Conservation (phyloP, 2,113 vertebrate genomes). For the Albula goreensis region DNA sequence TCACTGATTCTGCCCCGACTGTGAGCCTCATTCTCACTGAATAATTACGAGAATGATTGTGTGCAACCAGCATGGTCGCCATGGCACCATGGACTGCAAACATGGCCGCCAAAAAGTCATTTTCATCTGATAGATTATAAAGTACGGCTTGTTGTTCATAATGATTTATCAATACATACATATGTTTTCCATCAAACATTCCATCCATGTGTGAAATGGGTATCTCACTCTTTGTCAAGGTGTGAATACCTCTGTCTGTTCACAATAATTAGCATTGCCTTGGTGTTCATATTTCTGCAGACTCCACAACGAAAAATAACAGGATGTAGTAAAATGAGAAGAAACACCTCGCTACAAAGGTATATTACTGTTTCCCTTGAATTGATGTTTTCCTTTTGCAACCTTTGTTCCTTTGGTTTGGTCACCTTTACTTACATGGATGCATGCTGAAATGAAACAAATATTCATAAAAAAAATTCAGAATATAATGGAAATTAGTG, state of each 20-base stretch:
- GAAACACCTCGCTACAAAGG: conserved; percentile 59
- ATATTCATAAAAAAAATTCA: not conserved
- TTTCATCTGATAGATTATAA: conserved; percentile 49
- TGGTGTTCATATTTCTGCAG: not conserved
- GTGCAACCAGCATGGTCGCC: conserved; percentile 52
- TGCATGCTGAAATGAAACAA: not conserved
- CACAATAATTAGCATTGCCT: not conserved
- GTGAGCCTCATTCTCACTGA: conserved; percentile 64
- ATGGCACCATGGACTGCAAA: not conserved
- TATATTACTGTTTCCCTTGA: conserved; percentile 19
- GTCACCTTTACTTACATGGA: not conserved
- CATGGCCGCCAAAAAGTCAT: conserved; percentile 42
- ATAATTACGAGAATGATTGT: conserved; percentile 68
- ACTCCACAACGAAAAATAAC: not conserved
- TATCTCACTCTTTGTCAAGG: conserved; percentile 57
- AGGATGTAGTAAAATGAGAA: conserved; percentile 44
- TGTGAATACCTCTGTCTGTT: conserved; percentile 16
- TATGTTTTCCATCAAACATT: conserved; percentile 68
- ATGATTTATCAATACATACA: conserved; percentile 76
- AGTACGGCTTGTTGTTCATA: conserved; percentile 55
- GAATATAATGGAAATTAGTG: not conserved
- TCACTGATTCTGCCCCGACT: conserved; percentile 58
- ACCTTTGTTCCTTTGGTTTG: not conserved
- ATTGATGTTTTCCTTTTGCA: not conserved
- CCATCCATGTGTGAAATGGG: conserved; percentile 73